These are phyloP conservation scores for Nylanderia fulva DNA, from an alignment of 1,140 invertebrate genomes.

Conservation along the genomic window DNA sequence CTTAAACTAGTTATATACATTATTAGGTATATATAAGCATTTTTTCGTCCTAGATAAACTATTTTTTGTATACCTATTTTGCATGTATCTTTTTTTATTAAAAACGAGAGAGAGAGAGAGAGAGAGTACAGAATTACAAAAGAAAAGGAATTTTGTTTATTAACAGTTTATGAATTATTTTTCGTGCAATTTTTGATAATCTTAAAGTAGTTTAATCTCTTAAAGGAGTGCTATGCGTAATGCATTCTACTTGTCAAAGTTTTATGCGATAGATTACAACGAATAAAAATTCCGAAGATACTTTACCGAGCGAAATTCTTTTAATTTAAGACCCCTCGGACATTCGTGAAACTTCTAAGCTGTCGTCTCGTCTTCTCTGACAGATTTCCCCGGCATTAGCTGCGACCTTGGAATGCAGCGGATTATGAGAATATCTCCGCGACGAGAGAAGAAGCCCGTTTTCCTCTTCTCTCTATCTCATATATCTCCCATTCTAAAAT, in stretches of 20 bases:
- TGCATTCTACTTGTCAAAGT: conserved; percentile 1
- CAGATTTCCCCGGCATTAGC: conserved; percentile 36
- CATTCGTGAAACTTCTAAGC: conserved; percentile 50
- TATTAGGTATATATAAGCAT: neutral
- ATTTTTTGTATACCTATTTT: neutral
- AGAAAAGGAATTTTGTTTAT: neutral
- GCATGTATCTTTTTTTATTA: neutral
- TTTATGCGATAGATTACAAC: conserved; percentile 2
- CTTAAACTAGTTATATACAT: neutral
- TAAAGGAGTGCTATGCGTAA: neutral
- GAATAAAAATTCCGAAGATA: conserved; percentile 49
- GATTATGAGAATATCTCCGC: conserved; percentile 52
- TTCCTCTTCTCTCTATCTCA: neutral
- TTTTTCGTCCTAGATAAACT: neutral
- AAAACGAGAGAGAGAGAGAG: neutral
- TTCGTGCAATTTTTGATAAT: neutral
- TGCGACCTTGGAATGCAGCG: conserved; percentile 50
- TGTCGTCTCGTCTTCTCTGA: conserved; percentile 40
- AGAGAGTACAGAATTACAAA: no score
- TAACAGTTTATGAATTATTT: neutral
- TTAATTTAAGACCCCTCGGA: conserved; percentile 47
- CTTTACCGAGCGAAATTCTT: conserved; percentile 10
- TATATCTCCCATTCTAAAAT: neutral
- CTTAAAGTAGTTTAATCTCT: neutral
- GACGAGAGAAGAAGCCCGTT: neutral